Evolutionary conservation across 2,113 vertebrate species (phyloP).

Genomic region (Sclerurus mexicanus): DNA sequence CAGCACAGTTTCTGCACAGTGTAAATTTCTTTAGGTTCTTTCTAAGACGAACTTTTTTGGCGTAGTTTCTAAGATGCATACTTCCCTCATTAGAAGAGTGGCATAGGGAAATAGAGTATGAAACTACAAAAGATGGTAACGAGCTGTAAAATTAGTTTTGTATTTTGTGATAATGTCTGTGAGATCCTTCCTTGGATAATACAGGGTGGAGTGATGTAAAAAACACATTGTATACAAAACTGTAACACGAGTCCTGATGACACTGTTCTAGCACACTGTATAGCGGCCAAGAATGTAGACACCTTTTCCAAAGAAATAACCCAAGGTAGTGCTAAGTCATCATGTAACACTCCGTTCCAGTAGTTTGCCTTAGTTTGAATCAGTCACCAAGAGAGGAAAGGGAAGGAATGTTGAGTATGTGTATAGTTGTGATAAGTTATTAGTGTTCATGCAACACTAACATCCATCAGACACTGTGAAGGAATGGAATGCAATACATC

Average conservation of each 20-base stretch:
- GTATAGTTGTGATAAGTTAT: neutral
- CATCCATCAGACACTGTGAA: neutral
- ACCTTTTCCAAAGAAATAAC: neutral
- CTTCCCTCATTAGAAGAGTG: neutral
- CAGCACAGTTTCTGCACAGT: neutral
- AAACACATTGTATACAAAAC: neutral
- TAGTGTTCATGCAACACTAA: neutral
- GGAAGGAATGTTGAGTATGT: neutral
- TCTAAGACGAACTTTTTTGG: neutral
- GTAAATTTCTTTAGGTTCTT: neutral
- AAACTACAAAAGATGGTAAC: neutral
- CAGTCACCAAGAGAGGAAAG: neutral
- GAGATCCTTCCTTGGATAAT: neutral
- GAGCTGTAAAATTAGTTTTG: neutral
- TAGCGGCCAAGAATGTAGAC: neutral
- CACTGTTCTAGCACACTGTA: neutral
- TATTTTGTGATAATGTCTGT: neutral
- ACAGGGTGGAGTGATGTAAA: neutral
- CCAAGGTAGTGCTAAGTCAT: neutral
- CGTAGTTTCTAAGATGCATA: neutral
- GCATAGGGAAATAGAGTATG: neutral
- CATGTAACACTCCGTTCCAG: neutral
- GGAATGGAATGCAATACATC: neutral
- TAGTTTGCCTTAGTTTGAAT: neutral
- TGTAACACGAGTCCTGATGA: neutral